A percentile compares a stretch with the other conserved stretches of the same genome.
phyloP scores from a whole-genome alignment of 2,113 vertebrate species.

The Entosphenus tridentatus region DNA sequence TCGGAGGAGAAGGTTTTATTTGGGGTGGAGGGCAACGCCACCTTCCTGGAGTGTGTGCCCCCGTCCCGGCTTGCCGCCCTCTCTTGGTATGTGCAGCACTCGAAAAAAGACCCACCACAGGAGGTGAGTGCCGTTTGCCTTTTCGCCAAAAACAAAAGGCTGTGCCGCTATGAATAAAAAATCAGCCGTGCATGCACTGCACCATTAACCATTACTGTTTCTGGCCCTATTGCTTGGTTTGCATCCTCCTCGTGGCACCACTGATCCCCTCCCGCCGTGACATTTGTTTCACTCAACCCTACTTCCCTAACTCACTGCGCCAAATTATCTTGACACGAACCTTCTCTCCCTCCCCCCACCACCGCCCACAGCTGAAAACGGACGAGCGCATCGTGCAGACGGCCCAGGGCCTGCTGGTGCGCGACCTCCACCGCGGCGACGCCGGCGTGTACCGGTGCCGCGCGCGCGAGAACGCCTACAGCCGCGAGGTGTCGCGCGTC shows the following conservation, averaged over 20 bases:
- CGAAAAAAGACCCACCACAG: constrained; percentile 48
- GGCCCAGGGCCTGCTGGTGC: constrained; percentile 59
- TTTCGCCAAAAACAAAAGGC: no score
- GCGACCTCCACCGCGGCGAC: constrained; percentile 46
- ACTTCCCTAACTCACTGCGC: no score
- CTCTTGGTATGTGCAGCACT: constrained; percentile 56
- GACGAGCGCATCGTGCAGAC: constrained; percentile 67
- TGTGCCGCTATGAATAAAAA: no score
- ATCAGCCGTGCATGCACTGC: no score
- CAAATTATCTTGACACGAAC: no score
- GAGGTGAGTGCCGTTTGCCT: constrained; percentile 36
- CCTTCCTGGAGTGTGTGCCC: constrained; percentile 83
- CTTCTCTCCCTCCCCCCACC: no score
- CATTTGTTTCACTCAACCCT: no score
- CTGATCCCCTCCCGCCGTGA: no score
- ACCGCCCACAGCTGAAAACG: constrained; percentile 32
- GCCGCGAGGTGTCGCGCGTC: constrained; percentile 46
- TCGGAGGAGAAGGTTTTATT: constrained; percentile 75
- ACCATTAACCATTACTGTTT: no score
- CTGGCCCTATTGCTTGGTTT: no score
- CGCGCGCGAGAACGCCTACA: constrained; percentile 67
- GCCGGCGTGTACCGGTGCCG: constrained; percentile 54
- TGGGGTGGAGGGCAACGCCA: constrained; percentile 82
- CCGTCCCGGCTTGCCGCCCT: constrained; percentile 83
- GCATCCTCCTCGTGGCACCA: no score